These are phyloP conservation scores for Meloidogyne hapla DNA, from an alignment of 1,140 invertebrate species.

Conservation along the genomic window DNA sequence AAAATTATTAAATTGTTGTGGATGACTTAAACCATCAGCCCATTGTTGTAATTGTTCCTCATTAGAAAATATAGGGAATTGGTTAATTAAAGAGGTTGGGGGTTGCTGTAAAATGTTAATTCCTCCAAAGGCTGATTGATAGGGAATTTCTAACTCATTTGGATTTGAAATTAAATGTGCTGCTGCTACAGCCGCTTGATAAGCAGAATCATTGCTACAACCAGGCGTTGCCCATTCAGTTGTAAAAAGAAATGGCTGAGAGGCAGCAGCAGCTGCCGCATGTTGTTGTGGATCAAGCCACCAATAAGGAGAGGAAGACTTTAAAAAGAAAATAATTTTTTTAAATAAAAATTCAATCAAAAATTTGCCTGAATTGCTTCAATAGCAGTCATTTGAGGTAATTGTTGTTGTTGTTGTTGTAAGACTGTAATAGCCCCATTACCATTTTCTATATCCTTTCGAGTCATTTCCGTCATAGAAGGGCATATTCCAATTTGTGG, in stretches of 20 bases:
- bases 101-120: neutral
- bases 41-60: conserved; percentile 5
- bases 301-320: neutral
- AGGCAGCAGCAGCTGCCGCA: neutral
- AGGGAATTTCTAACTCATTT: neutral
- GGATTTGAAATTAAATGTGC: neutral
- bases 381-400: neutral
- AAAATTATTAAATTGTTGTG: neutral
- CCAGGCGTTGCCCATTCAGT: neutral
- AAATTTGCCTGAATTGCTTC: neutral
- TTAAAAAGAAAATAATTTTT: neutral
- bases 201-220: neutral
- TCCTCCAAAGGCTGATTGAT: neutral
- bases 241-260: neutral
- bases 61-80: neutral
- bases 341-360: neutral
- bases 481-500: neutral
- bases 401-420: neutral
- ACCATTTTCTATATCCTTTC: neutral
- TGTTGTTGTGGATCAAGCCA: conserved; percentile 4
- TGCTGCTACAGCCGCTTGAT: neutral
- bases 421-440: neutral
- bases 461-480: neutral
- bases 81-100: neutral
- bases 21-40: neutral